Base-by-base conservation (phyloP, 2,113 vertebrate genomes). In the Pelobates fuscus region DNA sequence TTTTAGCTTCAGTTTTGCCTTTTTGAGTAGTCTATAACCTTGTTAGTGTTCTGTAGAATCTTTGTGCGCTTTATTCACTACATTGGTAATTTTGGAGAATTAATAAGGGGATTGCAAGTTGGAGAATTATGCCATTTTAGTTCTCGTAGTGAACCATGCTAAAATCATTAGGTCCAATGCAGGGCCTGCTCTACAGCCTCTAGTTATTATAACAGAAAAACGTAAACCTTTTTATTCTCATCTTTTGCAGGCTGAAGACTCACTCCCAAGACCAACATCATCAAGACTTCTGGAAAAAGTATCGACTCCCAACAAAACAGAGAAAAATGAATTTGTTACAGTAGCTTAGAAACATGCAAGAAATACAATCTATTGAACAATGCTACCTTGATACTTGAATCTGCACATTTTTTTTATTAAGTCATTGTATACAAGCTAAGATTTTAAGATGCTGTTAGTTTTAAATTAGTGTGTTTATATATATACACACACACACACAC, bases 321-420 rank as follows among this genome's bases (percentile, higher is more conserved):
- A 77, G 21, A 59, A 67, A 15, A 37, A 61, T 23, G 73, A 68
- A 25, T 12, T 2, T 8, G 11, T 8, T 32, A 32, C 20, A 32
- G 70, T 25, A 52, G 61, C 14, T 21, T 77, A 61, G 62, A 14
- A 24, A 77, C 2, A 10, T 46, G 17, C 2, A 46, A 24, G 18
- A n/a, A 8, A 29, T 29, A 25, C 23, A 12, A n/a, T 14, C 55
- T 52, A 14, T 37, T 61, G 20, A 60, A 60, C 37, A 61, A 32
- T 61, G 27, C 73, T 77, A 77, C 65, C 73, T 77, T 68, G 65
- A 60, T 77, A 77, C 73, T 77, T 77, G 73, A 77, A 77, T 44
- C 37, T 46, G 69, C 58, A 63, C 46, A 41, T 72, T 63, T 54
- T 61, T 61, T 65, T 65, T 17, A 37, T 37, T 5, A 37, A 37